These are phyloP conservation scores for Drosophila busckii DNA, from an alignment of 1,140 invertebrate genomes.

Conservation along the genomic window DNA sequence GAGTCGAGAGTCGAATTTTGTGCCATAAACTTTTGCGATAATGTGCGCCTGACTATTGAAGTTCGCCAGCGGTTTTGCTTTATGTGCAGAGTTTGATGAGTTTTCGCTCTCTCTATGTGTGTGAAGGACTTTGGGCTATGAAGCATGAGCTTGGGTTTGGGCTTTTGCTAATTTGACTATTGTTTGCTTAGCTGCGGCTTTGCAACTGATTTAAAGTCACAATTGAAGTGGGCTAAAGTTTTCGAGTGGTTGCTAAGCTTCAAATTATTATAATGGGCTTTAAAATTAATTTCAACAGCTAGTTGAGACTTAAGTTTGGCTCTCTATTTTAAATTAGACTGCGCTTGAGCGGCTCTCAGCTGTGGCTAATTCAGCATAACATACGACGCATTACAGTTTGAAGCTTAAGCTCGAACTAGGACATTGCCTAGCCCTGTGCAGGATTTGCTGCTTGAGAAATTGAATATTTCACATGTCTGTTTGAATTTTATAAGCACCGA, in stretches of 20 bases:
- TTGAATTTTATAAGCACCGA: slow-evolving; percentile 49
- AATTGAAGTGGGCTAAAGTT: slow-evolving; percentile 7
- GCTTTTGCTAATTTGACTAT: slow-evolving; percentile 31
- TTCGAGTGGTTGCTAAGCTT: no score
- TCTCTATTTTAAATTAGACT: no score
- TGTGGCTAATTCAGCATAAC: slow-evolving; percentile 47
- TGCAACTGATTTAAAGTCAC: slow-evolving; percentile 3
- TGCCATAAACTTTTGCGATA: slow-evolving; percentile 22
- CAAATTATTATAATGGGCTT: no score
- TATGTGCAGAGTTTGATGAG: slow-evolving; percentile 21
- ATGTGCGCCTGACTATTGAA: slow-evolving; percentile 24
- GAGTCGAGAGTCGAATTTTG: slow-evolving; percentile 13
- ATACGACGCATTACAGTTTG: slow-evolving; percentile 32
- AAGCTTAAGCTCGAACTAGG: background rate
- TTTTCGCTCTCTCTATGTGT: no score
- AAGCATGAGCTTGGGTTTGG: background rate
- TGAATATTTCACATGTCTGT: slow-evolving; percentile 58
- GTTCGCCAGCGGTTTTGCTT: slow-evolving; percentile 19
- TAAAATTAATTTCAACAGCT: no score
- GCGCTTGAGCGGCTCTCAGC: no score
- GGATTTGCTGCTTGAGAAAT: slow-evolving; percentile 52
- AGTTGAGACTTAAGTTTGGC: no score
- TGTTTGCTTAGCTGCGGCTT: slow-evolving; percentile 16
- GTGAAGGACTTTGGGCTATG: no score
- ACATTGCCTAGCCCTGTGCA: slow-evolving; percentile 9